Conservation (phyloP, 1,140 invertebrate species). For the Bombus confusus region DNA sequence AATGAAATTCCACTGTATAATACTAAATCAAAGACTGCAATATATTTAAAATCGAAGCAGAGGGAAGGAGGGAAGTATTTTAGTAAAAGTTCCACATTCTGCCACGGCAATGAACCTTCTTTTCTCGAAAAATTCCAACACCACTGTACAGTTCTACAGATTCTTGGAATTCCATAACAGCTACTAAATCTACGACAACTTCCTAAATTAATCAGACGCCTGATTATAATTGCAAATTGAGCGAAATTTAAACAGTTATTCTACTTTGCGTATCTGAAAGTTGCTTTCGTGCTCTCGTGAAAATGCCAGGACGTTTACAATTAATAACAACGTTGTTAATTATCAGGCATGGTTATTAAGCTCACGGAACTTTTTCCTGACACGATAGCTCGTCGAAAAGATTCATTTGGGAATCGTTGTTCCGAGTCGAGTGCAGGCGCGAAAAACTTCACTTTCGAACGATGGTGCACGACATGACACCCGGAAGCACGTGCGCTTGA, state of each 20-base stretch:
- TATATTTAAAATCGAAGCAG: no score
- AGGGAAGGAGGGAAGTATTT: no score
- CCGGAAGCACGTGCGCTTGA: constrained; percentile 44
- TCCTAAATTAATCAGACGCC: background rate
- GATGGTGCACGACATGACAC: background rate
- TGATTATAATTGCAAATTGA: background rate
- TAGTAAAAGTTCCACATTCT: background rate
- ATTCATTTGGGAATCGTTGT: background rate
- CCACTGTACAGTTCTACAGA: background rate
- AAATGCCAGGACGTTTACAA: background rate
- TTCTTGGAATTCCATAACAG: background rate
- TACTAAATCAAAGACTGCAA: no score
- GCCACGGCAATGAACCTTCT: background rate
- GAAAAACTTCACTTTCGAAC: constrained; percentile 46
- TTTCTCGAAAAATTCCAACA: background rate
- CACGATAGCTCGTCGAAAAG: background rate
- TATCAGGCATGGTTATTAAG: no score
- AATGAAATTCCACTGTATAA: no score
- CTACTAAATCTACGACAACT: background rate
- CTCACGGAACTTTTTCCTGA: background rate
- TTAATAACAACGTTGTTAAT: background rate
- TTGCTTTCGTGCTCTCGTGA: background rate
- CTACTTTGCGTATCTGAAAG: constrained; percentile 8
- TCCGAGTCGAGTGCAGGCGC: background rate
- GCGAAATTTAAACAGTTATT: background rate